Base-by-base conservation (phyloP, 2,888 invertebrate species). In the Protonemura montana region DNA sequence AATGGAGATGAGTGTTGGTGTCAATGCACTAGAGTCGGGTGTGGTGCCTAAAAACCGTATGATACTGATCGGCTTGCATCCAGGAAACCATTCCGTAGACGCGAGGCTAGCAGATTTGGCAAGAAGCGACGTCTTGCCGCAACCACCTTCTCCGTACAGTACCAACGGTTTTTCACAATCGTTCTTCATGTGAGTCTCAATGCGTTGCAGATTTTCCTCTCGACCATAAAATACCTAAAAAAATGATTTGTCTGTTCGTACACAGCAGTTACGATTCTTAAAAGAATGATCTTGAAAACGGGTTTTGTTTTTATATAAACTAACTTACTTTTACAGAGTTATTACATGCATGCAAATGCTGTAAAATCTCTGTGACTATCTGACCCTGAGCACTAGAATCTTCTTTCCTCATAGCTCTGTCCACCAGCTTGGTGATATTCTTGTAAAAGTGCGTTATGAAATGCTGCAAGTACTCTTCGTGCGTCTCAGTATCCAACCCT, bases 1-100 rank as follows among this genome's bases (percentile, higher is more conserved):
- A 88, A 99, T 96, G 76, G 98, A 98, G 88, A 98, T 98, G 29
- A 99, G 93, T 0, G 99, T 96, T 0, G 98, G 98, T 0, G 98
- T 97, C 81, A 99, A 93, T 29, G 98, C 97, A 88, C 98, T 98
- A 88, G 98, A 98, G 91, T 99, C 98, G 0, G 99, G 99, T 16
- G 99, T 99, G 0, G 98, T 99, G 29, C 99, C 99, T 41, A 99
- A 93, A 91, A 99, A 99, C 88, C 99, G 93, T 87, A 99, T 94
- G 87, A 98, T 94, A 90, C 97, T 96, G 27, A 98, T 95, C 0
- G 98, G 98, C 85, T 95, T 94, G 0, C 94, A 94, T 0, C 94
- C 95, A 27, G 93, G 92, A 88, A 96, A 95, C 96, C 96, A 97
- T 83, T 93, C 94, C 76, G 93, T 94, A 10, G 95, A 93, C 0